Base-by-base conservation (phyloP, 1,140 invertebrate species). In the Plodia interpunctella region DNA sequence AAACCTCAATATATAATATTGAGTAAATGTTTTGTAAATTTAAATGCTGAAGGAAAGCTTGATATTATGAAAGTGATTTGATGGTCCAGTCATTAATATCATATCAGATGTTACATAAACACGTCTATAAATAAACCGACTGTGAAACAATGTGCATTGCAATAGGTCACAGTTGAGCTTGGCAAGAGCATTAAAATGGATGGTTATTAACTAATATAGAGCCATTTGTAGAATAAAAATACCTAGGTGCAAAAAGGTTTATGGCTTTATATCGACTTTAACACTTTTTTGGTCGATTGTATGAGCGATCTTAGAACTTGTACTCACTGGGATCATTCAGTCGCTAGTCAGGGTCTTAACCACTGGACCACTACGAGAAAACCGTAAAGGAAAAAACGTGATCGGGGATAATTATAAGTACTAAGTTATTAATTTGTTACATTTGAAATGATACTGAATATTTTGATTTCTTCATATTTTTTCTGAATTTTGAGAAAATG, bases 101-200 rank as follows among this genome's bases (percentile, higher is more conserved):
- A 5, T 44, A 44, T 44, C 38, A 15, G n/a, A 44, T 15, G n/a
- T 44, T 44, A 44, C 38, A 17, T 44, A 44, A 17, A 44, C 13
- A 44, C 4, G 32, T 35, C 32, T n/a, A 44, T 44, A 44, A 44
- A 44, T 44, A 44, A 15, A 44, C 30, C 4, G 2, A 44, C 2
- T 44, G 38, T 44, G 38, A 44, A 44, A 44, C 38, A 15, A 17
- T n/a, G 38, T 44, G n/a, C 5, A 15, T 44, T 15, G 38, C 38
- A 44, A 44, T 44, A 44, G 38, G 38, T 44, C 38, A 44, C 15
- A 44, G 38, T 44, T 44, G 38, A 44, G 38, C 38, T 15, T 15
- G 38, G 4, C n/a, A n/a, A n/a, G n/a, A n/a, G n/a, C 13, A 15
- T 17, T 44, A 15, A 44, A 15, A 44, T 15, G 10, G 38, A 15